Base-by-base conservation (phyloP, 92 coral and sea anemone species). In the Epizoanthus illoricatus region DNA sequence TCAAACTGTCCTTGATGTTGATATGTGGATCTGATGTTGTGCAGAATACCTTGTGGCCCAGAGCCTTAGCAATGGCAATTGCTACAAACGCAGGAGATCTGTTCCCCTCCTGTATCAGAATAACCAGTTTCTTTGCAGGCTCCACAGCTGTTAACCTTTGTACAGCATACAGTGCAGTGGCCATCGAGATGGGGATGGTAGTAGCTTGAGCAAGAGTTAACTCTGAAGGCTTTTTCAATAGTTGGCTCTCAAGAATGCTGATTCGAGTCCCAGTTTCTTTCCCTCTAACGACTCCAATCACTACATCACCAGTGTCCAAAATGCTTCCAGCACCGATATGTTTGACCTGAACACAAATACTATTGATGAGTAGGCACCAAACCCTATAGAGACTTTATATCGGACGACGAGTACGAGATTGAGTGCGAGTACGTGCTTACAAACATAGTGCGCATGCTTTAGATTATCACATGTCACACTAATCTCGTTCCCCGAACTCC, bases 151-250 rank as follows among this genome's bases (percentile, higher is more conserved):
- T 20, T 16, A 52, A n/a, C 59, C 43, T 79, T 71, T 21, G 62
- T 28, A 85, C 17, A 28, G 57, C 80, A 80, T 85, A 71, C 5
- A 45, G 20, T 4, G 85, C 80, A 55, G 43, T 15, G 11, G 67
- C 79, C 84, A 79, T 11, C 16, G 84, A 60, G 24, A 69, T 69
- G 56, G 88, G 88, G 39, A 85, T 40, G 28, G 57, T 79, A 18
- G 88, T 75, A 23, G 88, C 85, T 71, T 85, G 85, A 57, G 49
- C 36, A 42, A 39, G 61, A 16, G 70, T 85, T 63, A 85, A 39
- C 36, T 57, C 79, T 19, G 64, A 40, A 41, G 88, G 88, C 61
- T 71, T 85, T 42, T 17, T 39, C 45, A 85, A 42, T n/a, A 79
- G 45, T 16, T 61, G 57, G 45, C 56, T 24, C 42, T 68, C 80